These are phyloP conservation scores for Euwallacea similis DNA, from an alignment of 1,140 invertebrate genomes.

Conservation along the genomic window DNA sequence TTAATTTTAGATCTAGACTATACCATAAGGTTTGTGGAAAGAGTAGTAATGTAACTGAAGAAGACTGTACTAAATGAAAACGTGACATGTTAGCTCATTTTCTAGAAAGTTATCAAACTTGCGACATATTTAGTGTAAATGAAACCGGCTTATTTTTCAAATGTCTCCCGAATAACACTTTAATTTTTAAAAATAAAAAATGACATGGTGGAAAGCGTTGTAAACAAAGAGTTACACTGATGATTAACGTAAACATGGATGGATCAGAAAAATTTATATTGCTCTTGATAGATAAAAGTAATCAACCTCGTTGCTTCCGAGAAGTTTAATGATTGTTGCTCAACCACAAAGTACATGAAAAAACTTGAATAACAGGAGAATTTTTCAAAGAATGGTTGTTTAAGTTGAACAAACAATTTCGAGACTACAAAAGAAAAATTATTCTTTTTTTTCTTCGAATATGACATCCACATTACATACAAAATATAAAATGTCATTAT, in stretches of 20 bases:
- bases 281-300: constrained; percentile 31
- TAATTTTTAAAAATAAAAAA: not conserved
- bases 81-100: not conserved
- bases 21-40: too few species aligned
- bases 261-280: constrained; percentile 18
- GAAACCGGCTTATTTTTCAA: not conserved
- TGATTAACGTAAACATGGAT: constrained; percentile 1
- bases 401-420: constrained; percentile 49
- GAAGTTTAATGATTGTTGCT: constrained; percentile 44
- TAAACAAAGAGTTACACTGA: not conserved
- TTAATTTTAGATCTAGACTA: not conserved
- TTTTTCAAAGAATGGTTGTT: constrained; percentile 50
- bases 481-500: constrained; percentile 38
- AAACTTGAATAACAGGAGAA: constrained; percentile 53
- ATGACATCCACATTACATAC: too few species aligned
- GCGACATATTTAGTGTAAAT: not conserved
- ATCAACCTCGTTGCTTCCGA: constrained; percentile 23
- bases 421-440: constrained; percentile 52
- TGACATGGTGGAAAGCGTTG: not conserved
- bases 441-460: too few species aligned
- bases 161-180: not conserved
- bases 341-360: constrained; percentile 54
- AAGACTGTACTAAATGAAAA: constrained; percentile 2
- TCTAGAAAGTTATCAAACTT: not conserved
- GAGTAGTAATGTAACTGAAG: too few species aligned